Evolutionary conservation across 1,140 invertebrate genomes (phyloP), one percentile per base, ranked within the genome.

Genomic region (Papilio machaon): DNA sequence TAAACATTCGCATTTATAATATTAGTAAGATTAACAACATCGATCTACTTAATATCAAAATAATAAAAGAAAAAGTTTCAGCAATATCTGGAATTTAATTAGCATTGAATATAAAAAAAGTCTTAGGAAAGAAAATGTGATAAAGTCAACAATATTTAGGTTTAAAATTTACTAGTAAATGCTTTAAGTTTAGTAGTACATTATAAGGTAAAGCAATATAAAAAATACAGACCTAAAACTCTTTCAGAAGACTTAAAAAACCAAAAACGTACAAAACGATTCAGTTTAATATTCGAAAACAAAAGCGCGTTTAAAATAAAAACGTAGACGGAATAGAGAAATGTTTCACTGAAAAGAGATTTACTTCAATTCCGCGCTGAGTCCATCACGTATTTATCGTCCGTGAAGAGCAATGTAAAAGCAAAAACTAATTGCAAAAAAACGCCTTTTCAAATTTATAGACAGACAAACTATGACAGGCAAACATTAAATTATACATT

Each of bases 361-460:
- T 73, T 47, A 76, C 74, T 76, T 30, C 47, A 30, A 52, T 76
- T 30, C 46, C 74, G 35, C 74, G 74, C 47, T 76, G 74, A 76
- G 74, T 76, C 74, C 74, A 76, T 76, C 74, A 76, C 74, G 47
- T 54, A 76, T 76, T 76, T 76, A 76, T 52, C 46, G 74, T 23
- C 74, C 74, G 74, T 76, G 46, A 76, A 76, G 47, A 49, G 47
- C 43, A 15, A 47, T 17, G 46, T 49, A 75, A 49, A 75, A 75
- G 46, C 46, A 75, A 75, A 49, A 49, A n/a, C 73, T 49, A 75
- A 52, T 35, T 35, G 64, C 23, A 49, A 47, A 23, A 75, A 52
- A 75, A 19, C 38, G 13, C 38, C 19, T 74, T 74, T 73, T 47
- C 0, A 49, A 75, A 52, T 30, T 30, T 47, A 75, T 52, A 75